Evolutionary conservation across 2,797 vertebrate genomes (phyloP).

Genomic region (Rousettus madagascariensis): DNA sequence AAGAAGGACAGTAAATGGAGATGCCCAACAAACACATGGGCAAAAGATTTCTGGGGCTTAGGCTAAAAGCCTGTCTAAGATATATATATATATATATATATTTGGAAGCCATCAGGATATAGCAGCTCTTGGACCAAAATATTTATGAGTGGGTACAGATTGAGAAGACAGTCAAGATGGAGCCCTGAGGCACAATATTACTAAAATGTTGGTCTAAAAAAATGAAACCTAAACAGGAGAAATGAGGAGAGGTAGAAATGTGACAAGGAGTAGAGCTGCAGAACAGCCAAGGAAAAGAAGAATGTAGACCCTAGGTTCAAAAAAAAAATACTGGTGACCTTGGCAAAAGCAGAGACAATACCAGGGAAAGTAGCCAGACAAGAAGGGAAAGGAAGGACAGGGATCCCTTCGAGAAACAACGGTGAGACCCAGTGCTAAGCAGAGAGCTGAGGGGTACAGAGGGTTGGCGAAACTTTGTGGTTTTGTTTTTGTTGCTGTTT

Average conservation of each 20-base stretch:
- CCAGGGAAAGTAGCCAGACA: neutral
- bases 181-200: neutral
- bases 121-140: neutral
- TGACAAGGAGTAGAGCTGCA: neutral
- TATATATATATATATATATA: no score
- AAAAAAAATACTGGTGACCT: neutral
- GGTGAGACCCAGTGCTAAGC: neutral
- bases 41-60: neutral
- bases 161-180: neutral
- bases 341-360: neutral
- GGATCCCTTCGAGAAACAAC: neutral
- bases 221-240: neutral
- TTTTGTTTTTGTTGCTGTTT: neutral
- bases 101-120: neutral
- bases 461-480: neutral
- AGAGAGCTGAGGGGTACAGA: neutral
- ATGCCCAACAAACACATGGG: neutral
- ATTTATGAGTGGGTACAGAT: neutral
- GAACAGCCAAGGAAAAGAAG: neutral
- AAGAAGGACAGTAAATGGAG: neutral
- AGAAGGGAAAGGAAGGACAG: neutral
- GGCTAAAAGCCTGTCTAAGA: neutral
- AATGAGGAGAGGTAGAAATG: neutral
- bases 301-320: neutral
- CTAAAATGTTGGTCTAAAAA: neutral